A percentile compares a stretch with the other conserved stretches of the same genome.
phyloP scores from a whole-genome alignment of 2,113 vertebrate genomes.

The Struthidea cinerea region DNA sequence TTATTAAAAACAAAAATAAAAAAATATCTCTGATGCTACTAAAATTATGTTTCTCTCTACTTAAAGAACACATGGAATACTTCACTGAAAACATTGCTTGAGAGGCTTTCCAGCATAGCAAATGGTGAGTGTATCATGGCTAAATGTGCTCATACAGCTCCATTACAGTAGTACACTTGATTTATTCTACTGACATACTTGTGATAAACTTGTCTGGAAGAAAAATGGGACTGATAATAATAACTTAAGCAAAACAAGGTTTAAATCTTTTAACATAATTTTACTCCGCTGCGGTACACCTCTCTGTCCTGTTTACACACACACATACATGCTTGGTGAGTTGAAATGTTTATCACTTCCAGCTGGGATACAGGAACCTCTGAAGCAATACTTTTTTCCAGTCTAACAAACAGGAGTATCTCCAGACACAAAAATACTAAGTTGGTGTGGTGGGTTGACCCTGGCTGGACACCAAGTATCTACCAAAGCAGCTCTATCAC shows the following conservation, averaged over 20 bases:
- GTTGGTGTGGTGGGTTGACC: background rate
- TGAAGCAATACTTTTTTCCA: background rate
- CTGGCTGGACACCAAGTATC: background rate
- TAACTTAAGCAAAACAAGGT: background rate
- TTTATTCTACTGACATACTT: background rate
- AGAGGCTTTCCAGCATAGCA: background rate
- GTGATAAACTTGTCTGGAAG: background rate
- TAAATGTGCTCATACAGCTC: background rate
- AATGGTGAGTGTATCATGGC: background rate
- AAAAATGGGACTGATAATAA: background rate
- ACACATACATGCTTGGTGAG: background rate
- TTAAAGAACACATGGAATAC: background rate
- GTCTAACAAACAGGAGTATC: background rate
- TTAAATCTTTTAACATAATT: background rate
- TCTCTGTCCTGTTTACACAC: background rate
- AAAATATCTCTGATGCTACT: background rate
- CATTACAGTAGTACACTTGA: background rate
- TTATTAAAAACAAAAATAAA: background rate
- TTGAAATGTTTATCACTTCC: background rate
- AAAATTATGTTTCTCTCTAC: background rate
- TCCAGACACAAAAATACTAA: background rate
- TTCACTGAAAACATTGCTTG: background rate
- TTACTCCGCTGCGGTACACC: background rate
- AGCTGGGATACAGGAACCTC: background rate
- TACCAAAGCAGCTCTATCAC: background rate